Conservation (phyloP, 2,888 invertebrate genomes). For the Subacronicta megacephala region DNA sequence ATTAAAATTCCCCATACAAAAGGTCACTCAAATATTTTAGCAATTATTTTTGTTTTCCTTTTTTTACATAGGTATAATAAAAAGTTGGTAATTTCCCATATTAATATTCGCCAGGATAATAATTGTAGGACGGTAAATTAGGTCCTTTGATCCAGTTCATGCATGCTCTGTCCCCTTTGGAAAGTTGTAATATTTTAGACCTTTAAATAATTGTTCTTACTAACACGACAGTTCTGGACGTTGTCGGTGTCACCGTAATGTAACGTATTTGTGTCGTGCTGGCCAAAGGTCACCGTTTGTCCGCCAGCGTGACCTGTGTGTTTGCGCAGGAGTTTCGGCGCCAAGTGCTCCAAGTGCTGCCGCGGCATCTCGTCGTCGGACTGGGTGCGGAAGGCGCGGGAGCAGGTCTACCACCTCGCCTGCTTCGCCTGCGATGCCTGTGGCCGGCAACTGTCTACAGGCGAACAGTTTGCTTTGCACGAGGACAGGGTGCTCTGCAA, state of each 20-base stretch:
- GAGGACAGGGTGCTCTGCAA: slow-evolving; percentile 98
- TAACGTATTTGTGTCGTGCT: slow-evolving; percentile 14
- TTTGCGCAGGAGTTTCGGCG: slow-evolving; percentile 95
- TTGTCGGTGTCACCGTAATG: slow-evolving; percentile 9
- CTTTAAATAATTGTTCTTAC: slow-evolving; percentile 12
- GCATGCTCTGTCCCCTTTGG: slow-evolving; percentile 8
- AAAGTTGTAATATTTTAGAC: slow-evolving; percentile 1
- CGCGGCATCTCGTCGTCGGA: slow-evolving; percentile 98
- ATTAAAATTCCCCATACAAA: slow-evolving; percentile 40
- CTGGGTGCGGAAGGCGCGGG: slow-evolving; percentile 98
- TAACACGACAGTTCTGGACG: neutral
- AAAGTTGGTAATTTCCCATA: slow-evolving; percentile 33
- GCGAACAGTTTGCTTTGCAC: slow-evolving; percentile 99
- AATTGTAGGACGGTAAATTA: slow-evolving; percentile 22
- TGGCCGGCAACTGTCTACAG: slow-evolving; percentile 97
- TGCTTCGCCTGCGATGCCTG: slow-evolving; percentile 99
- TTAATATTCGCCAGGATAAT: slow-evolving; percentile 33
- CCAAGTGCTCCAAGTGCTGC: slow-evolving; percentile 98
- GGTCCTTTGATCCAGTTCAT: slow-evolving; percentile 20
- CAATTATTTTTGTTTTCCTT: slow-evolving; percentile 37
- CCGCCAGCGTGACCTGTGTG: slow-evolving; percentile 47
- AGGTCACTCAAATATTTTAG: slow-evolving; percentile 38
- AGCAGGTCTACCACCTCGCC: slow-evolving; percentile 98
- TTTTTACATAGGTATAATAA: slow-evolving; percentile 27
- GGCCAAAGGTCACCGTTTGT: slow-evolving; percentile 19